Base-by-base conservation (phyloP, 2,888 invertebrate species). In the Habrosyne pyritoides region DNA sequence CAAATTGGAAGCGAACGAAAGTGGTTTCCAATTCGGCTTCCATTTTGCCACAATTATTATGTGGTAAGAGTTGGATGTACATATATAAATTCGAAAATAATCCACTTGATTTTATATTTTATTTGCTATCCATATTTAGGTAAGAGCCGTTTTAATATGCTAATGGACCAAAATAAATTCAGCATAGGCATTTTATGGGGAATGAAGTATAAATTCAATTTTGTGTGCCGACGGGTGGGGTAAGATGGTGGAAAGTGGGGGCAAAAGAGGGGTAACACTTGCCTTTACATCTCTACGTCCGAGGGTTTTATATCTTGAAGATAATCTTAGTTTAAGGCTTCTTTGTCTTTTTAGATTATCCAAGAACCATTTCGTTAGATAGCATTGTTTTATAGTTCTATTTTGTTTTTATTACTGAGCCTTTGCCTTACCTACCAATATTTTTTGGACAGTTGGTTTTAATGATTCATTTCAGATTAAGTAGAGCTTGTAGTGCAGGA, bases 101-200 rank as follows among this genome's bases (percentile, higher is more conserved):
- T 28, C 28, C 28, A 28, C 10, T 28, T 3, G 7, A 28, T 8
- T 28, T 7, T 12, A 30, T 2, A 10, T 49, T 63, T 69, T 64
- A 71, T 78, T 55, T 86, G 79, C 77, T 47, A 54, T 69, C 86
- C 51, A 54, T 88, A 85, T 81, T 54, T 61, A 77, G 77, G 84
- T 84, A 80, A 79, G 78, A 77, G 68, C 70, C 77, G 80, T 83
- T 87, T 88, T 90, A 89, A 89, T 90, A 90, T 90, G 90, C 89
- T 90, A 90, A 90, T 90, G 84, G 81, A 72, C 75, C 79, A 84
- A 89, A 89, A 89, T 89, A 89, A 87, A 89, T 89, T 88, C 81
- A 79, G 81, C 82, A 88, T 86, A 84, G 87, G 85, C 84, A 83
- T 87, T 87, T 87, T 85, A 84, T 85, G 83, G 84, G 77, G 80